Base-by-base conservation (phyloP, 2,113 vertebrate genomes). In the Corvus hawaiiensis region DNA sequence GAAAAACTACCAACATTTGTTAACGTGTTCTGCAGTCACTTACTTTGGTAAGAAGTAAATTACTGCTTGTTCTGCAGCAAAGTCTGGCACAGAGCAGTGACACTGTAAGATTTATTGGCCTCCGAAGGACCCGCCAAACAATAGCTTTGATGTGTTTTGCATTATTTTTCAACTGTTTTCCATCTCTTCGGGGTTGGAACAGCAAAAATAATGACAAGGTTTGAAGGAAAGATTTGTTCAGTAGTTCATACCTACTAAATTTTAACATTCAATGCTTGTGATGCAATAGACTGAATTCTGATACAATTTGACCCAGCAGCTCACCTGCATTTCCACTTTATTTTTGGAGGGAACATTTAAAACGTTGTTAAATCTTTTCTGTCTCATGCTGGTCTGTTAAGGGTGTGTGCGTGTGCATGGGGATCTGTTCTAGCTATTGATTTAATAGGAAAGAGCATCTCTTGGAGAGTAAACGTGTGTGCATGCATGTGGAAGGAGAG, bases 241-340 rank as follows among this genome's bases (percentile, higher is more conserved):
- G 95, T 96, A 95, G 96, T 96, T 98, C 81, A 56, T 96, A 78
- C 86, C 93, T 91, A 87, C 73, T 94, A 94, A 96, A 96, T 98
- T 98, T 98, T 98, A 98, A 98, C 97, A 93, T 98, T 97, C 98
- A 97, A 97, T 98, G 95, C 94, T 78, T 52, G 80, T 91, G 91
- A 89, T 91, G 90, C 24, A 96, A 39, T 92, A 80, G 91, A 69
- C 56, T 92, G 84, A 83, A 91, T 94, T 91, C 48, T 92, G 56
- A 49, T 67, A 78, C 46, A 63, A 16, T 93, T 91, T 93, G 37
- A 92, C 79, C 69, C 58, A 81, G 49, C 82, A 80, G 28, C 71
- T 78, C 79, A 92, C 37, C 81, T 87, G 51, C 67, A 54, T 82
- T 89, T 83, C 46, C 4, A 1, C 61, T 73, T 95, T 94, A 39